Base-by-base conservation (phyloP, 2,888 invertebrate genomes). In the Cephus pulcher region DNA sequence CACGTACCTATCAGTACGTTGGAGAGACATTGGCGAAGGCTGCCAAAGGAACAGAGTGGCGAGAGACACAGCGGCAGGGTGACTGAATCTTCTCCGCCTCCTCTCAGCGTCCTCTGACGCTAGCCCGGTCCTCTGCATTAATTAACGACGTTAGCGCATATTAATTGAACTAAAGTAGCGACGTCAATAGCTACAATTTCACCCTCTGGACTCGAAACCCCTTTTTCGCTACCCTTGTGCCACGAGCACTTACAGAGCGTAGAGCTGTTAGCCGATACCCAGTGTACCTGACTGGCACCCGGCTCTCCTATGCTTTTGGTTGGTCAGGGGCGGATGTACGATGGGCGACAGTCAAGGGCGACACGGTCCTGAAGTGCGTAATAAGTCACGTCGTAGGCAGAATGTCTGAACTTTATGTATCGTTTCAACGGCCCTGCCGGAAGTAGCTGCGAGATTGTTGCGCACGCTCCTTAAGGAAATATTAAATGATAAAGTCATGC, bases 111-210 rank as follows among this genome's bases (percentile, higher is more conserved):
- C 56, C 56, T 56, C 23, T 56, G 56, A 56, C 56, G 56, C 74
- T 37, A 4, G 74, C 83, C 76, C 71, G 78, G 80, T 76, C 78
- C 84, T 85, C 80, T 37, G 84, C 85, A 88, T 89, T 88, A 88
- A 90, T 90, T 89, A 90, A 88, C 83, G 80, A 85, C 84, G 85
- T 88, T 88, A 87, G 86, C 85, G 87, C 83, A 84, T 86, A 89
- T 88, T 89, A 90, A 90, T 89, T 86, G 85, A 85, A 82, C 82
- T 81, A 80, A 85, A 88, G 89, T 88, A 85, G 82, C 84, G 83
- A 75, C 56, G 77, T 34, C 79, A 75, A 81, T 78, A 76, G 79
- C 78, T 76, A 71, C 40, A 34, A 70, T 74, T 74, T 34, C 77
- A 69, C 73, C 76, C 75, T 76, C 78, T 23, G 56, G 1, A 9